Conservation (phyloP, 2,797 vertebrate species). For the Echeneis naucrates region DNA sequence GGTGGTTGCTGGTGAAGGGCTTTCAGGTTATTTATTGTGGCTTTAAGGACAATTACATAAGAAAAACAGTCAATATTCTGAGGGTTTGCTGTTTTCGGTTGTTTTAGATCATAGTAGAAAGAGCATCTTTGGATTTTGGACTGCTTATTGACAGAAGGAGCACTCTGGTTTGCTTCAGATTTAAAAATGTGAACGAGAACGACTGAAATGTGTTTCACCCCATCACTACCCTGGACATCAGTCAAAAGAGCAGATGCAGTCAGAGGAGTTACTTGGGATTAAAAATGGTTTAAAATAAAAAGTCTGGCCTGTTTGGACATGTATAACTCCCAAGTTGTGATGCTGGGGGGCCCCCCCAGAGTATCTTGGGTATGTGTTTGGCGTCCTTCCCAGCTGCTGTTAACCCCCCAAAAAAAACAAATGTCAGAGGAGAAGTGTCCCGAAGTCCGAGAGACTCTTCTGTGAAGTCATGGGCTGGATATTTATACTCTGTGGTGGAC, state of each 20-base stretch:
- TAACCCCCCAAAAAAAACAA: too few species aligned
- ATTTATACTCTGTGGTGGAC: conserved; percentile 16
- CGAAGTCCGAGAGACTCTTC: conserved; percentile 38
- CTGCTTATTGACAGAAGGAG: background rate
- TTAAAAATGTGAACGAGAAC: background rate
- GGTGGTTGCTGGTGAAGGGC: background rate
- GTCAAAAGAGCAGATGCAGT: background rate
- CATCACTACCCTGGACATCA: background rate
- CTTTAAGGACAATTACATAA: background rate
- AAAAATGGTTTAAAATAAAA: conserved; percentile 11
- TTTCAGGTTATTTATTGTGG: background rate
- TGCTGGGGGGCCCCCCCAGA: background rate
- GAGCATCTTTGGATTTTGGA: background rate
- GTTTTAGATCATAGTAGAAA: background rate
- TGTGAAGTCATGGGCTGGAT: conserved; percentile 39
- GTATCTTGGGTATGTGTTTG: conserved; percentile 49
- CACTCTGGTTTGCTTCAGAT: background rate
- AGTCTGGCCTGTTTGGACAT: conserved; percentile 11
- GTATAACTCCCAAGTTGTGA: conserved; percentile 14
- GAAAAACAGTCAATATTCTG: background rate
- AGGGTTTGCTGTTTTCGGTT: background rate
- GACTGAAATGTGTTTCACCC: too few species aligned
- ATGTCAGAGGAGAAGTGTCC: conserved; percentile 30
- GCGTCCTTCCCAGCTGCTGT: conserved; percentile 46
- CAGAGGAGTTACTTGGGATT: background rate